Conservation (phyloP, 2,113 vertebrate species). For the Leptosomus discolor region DNA sequence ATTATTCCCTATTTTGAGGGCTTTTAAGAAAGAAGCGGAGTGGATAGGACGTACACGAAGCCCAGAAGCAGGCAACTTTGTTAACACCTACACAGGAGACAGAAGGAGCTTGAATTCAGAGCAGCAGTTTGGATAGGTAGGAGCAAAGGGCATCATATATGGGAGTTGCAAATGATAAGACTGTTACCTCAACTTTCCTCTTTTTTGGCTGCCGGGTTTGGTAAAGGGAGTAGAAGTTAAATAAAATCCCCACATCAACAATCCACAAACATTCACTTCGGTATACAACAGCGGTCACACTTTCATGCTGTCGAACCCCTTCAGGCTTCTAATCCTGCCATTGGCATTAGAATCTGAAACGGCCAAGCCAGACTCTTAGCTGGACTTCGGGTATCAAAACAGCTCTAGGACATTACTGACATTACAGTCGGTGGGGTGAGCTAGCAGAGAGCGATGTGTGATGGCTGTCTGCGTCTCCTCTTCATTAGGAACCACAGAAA, state of each 20-base stretch:
- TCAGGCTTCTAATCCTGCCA: background rate
- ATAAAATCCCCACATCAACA: background rate
- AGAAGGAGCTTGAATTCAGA: background rate
- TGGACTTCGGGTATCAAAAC: background rate
- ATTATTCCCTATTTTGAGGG: background rate
- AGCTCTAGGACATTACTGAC: background rate
- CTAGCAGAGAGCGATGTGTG: background rate
- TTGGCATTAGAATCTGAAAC: background rate
- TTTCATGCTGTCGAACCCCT: background rate
- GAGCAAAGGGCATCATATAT: background rate
- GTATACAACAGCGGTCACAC: background rate
- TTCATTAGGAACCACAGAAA: background rate
- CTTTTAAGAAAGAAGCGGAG: background rate
- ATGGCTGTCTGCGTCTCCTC: background rate
- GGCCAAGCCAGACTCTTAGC: background rate
- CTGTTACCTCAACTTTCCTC: background rate
- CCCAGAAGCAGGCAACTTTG: accelerated
- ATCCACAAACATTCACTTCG: background rate
- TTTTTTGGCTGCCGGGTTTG: background rate
- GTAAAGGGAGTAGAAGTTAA: background rate
- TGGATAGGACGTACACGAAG: background rate
- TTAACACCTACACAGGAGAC: background rate
- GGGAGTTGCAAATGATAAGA: background rate
- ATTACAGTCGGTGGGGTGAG: background rate
- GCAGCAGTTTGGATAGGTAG: background rate